A percentile compares a stretch with the other conserved stretches of the same genome.
Evolutionary conservation across 2,113 vertebrate species (phyloP).

Genomic region (Siniperca knerii): DNA sequence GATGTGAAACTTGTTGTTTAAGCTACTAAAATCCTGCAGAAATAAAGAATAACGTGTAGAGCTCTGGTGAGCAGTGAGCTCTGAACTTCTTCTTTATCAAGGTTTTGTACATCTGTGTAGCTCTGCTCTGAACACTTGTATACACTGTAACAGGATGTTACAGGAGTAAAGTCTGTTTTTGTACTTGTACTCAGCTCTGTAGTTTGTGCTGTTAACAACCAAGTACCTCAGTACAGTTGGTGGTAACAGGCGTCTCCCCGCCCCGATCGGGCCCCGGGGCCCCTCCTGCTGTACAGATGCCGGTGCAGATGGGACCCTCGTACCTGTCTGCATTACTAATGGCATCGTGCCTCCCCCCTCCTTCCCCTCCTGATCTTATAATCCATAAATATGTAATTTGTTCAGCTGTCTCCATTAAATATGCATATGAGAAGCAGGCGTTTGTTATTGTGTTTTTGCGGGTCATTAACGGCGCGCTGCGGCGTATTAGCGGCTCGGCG

Average conservation of each 20-base stretch:
- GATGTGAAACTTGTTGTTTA: not conserved
- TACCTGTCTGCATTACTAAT: constrained; percentile 98
- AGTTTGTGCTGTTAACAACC: constrained; percentile 16
- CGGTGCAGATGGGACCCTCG: constrained; percentile 94
- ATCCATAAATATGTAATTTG: constrained; percentile 99
- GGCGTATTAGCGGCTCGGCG: constrained; percentile 83
- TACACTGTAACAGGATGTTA: not conserved
- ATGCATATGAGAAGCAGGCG: constrained; percentile 96
- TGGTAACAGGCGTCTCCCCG: constrained; percentile 39
- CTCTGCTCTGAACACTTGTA: not conserved
- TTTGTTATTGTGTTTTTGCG: constrained; percentile 87
- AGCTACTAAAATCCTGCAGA: not conserved
- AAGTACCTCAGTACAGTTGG: not conserved
- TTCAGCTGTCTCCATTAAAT: constrained; percentile 99
- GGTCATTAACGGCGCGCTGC: constrained; percentile 94
- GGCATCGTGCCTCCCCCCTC: constrained; percentile 74
- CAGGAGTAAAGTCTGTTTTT: not conserved
- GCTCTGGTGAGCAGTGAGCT: not conserved
- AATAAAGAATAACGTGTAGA: not conserved
- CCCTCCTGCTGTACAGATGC: constrained; percentile 94
- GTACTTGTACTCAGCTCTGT: not conserved
- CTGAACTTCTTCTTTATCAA: not conserved
- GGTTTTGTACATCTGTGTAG: not conserved
- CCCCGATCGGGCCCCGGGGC: constrained; percentile 45
- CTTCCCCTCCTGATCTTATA: constrained; percentile 85